Evolutionary conservation across 2,888 invertebrate genomes (phyloP).

Genomic region (Megastigmus dorsalis): DNA sequence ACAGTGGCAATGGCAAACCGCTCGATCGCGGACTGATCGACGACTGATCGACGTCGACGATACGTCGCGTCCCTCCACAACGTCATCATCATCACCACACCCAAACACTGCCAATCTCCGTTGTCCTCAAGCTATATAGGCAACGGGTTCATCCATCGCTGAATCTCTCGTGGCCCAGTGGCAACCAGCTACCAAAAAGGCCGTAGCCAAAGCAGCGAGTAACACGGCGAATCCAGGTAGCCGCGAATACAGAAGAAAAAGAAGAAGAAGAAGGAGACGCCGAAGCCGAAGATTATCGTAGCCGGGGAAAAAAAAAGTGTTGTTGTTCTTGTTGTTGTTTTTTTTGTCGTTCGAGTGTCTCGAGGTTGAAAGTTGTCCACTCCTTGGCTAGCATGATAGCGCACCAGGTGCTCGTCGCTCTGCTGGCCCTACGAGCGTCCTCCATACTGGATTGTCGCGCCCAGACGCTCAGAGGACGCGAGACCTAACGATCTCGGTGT

Average conservation of each 20-base stretch:
- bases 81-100: neutral
- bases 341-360: no score
- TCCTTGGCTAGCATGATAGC: constrained; percentile 30
- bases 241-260: no score
- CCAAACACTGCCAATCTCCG: constrained; percentile 5
- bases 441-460: neutral
- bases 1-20: constrained; percentile 20
- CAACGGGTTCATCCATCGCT: neutral
- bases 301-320: no score
- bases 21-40: constrained; percentile 24
- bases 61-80: neutral
- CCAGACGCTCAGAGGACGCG: constrained; percentile 15
- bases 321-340: no score
- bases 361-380: neutral
- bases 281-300: neutral
- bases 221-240: no score
- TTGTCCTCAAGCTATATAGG: no score
- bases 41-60: constrained; percentile 36
- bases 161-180: neutral
- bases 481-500: neutral
- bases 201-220: neutral
- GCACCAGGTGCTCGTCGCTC: neutral
- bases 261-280: neutral
- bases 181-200: neutral
- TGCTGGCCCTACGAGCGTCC: neutral